Percentiles rank a stretch among this genome's conserved stretches.
phyloP scores from a whole-genome alignment of 2,888 invertebrate genomes.

The Temnothorax unifasciatus region DNA sequence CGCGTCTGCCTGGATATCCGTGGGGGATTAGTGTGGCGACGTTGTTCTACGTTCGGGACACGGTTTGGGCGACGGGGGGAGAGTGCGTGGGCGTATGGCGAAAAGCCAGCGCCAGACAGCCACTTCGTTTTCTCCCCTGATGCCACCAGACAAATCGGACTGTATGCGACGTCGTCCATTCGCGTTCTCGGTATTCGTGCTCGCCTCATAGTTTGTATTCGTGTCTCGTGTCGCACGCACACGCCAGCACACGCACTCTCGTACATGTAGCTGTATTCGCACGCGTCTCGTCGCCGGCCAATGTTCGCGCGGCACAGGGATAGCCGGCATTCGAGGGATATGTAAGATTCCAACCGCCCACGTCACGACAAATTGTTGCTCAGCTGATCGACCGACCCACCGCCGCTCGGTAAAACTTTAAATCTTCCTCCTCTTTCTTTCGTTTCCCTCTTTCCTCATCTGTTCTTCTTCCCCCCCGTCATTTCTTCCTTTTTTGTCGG shows the following conservation, averaged over 20 bases:
- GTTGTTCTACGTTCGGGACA: constrained; percentile 75
- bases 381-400: constrained; percentile 71
- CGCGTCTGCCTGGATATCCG: constrained; percentile 71
- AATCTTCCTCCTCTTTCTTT: constrained; percentile 53
- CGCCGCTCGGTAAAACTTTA: constrained; percentile 63
- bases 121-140: constrained; percentile 73
- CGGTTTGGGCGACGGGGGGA: constrained; percentile 57
- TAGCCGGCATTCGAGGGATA: constrained; percentile 73
- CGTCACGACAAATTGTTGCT: constrained; percentile 76
- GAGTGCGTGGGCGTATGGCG: constrained; percentile 78
- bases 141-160: constrained; percentile 71
- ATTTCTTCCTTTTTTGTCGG: constrained; percentile 18
- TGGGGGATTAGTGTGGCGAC: constrained; percentile 74
- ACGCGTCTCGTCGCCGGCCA: constrained; percentile 55
- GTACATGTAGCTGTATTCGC: not conserved
- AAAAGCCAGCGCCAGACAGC: constrained; percentile 77
- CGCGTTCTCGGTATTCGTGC: constrained; percentile 9
- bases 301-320: not conserved
- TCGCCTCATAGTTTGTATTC: not conserved
- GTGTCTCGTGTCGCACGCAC: not conserved
- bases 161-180: constrained; percentile 50
- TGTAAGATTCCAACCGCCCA: constrained; percentile 77
- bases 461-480: constrained; percentile 14
- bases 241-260: not conserved
- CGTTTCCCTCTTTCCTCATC: not conserved